Percentiles rank a stretch among this genome's conserved stretches.
Evolutionary conservation across 2,113 vertebrate species (phyloP).

Genomic region (Felis catus): F.catus_Fca126_mat1.0 CM031416.1:149234001-149234500

Average conservation of each 20-base stretch:
- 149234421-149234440: too few species aligned
- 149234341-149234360: neutral
- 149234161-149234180: neutral
- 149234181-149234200: neutral
- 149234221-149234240: neutral
- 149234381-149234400: accelerated
- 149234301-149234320: accelerated
- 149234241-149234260: neutral
- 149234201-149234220: neutral
- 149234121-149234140: neutral
- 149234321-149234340: accelerated
- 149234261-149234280: neutral
- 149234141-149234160: neutral
- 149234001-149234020: neutral
- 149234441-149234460: neutral
- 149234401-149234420: neutral
- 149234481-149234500: too few species aligned
- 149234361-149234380: too few species aligned
- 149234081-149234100: neutral
- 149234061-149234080: neutral
- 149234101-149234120: neutral
- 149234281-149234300: accelerated
- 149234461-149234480: too few species aligned
- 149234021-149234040: accelerated
- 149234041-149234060: accelerated